Evolutionary conservation across 2,888 invertebrate genomes (phyloP), one percentile per base, ranked within the genome.

Genomic region (Anoplius nigerrimus): DNA sequence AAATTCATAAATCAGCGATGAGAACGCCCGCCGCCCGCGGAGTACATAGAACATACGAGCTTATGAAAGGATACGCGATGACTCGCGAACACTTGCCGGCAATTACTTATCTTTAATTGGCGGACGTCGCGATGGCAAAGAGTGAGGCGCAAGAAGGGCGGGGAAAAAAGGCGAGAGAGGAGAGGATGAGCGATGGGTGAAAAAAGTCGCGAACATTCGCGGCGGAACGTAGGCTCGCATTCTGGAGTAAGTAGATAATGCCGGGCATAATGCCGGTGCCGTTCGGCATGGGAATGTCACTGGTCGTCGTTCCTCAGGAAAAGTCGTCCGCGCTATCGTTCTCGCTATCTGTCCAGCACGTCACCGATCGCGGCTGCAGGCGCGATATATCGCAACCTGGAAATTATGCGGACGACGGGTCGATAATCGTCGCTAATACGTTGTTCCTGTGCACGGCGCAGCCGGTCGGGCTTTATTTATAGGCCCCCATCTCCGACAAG

Each of bases 201-300:
- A 75, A 80, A 82, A 79, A 81, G 69, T 69, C 5, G 42, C 56
- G 58, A 70, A 62, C 61, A 61, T 71, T 76, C 74, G 75, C 46
- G 58, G 55, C 45, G 66, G 75, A 79, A 77, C 69, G 74, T 58
- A 62, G 59, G 59, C 71, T 76, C 74, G 80, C 81, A 84, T 84
- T 84, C 82, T 84, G 81, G 74, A 80, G 78, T 81, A 82, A 84
- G 82, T 84, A 84, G 84, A 84, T 82, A 84, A 84, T 83, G 83
- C 72, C 74, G 63, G n/a, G 74, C 71, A 71, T 75, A 75, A 82
- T 75, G 69, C 51, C 45, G 56, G 62, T 46, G 18, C 48, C 48
- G 8, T 18, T 16, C 16, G 48, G 11, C 16, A 48, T 18, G 16
- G 43, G 79, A 79, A 79, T 79, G 79, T 68, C 70, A 34, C 34